Percentiles rank a stretch among this genome's conserved stretches.
Evolutionary conservation across 2,797 vertebrate species (phyloP).

Genomic region (Lepilemur septentrionalis): DNA sequence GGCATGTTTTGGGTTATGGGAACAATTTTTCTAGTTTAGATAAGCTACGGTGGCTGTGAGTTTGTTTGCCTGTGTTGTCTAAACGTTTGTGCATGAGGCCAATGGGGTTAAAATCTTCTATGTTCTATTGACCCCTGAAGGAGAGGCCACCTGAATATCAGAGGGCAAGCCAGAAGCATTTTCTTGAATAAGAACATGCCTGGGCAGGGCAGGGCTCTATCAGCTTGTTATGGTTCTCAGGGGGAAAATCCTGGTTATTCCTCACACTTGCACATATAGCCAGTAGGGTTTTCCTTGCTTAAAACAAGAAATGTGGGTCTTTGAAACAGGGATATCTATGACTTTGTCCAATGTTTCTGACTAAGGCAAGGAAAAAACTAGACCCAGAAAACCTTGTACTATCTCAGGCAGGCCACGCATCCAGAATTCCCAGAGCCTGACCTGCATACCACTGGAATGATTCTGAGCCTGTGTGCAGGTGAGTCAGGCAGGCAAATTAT

Average conservation of each 20-base stretch:
- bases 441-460: constrained; percentile 21
- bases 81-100: not conserved
- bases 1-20: not conserved
- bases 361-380: not conserved
- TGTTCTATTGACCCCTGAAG: not conserved
- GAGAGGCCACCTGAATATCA: not conserved
- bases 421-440: not conserved
- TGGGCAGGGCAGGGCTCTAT: not conserved
- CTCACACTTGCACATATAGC: not conserved
- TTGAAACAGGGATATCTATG: not conserved
- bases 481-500: constrained; percentile 43
- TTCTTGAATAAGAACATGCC: not conserved
- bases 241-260: not conserved
- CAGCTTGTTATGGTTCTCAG: not conserved
- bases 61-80: not conserved
- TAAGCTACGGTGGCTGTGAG: not conserved
- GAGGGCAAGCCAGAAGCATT: not conserved
- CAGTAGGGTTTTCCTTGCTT: not conserved
- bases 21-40: not conserved
- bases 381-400: not conserved
- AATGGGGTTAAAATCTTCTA: not conserved
- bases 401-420: not conserved
- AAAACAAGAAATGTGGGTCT: not conserved
- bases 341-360: not conserved
- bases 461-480: constrained; percentile 5